phyloP scores from a whole-genome alignment of 2,888 invertebrate genomes.

The Bugulina stolonifera region DNA sequence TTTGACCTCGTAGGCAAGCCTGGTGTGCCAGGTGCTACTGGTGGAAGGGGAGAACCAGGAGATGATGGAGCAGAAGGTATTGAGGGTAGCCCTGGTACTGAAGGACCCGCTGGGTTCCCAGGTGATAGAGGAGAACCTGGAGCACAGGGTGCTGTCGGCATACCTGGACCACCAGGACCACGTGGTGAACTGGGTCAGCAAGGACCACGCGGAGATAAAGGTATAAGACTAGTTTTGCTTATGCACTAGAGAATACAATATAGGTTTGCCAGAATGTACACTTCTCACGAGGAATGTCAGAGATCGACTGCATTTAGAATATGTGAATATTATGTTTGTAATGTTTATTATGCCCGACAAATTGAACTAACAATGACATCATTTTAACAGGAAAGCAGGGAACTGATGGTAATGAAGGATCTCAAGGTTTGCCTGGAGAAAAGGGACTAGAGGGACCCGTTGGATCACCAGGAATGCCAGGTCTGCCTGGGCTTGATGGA shows the following conservation, averaged over 20 bases:
- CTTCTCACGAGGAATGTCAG: neutral
- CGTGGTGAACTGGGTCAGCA: neutral
- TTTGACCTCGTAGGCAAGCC: neutral
- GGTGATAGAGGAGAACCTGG: constrained; percentile 59
- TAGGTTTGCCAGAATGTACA: neutral
- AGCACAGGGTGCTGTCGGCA: constrained; percentile 57
- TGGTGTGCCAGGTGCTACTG: neutral
- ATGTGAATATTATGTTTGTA: too few species aligned
- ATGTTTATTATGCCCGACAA: too few species aligned
- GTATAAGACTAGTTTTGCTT: neutral
- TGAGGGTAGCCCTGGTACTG: constrained; percentile 83
- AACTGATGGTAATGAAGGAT: neutral
- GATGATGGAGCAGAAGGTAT: constrained; percentile 60
- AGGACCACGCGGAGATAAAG: constrained; percentile 19
- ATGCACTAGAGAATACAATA: too few species aligned
- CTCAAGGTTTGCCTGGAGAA: neutral
- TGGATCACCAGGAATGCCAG: constrained; percentile 5
- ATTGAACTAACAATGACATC: too few species aligned
- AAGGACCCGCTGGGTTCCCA: constrained; percentile 64
- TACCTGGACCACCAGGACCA: constrained; percentile 55
- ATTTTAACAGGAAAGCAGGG: constrained; percentile 1
- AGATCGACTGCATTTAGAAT: too few species aligned
- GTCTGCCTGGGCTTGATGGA: constrained; percentile 9
- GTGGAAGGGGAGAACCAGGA: constrained; percentile 26
- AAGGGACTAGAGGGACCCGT: neutral